Conservation (phyloP, 2,888 invertebrate species). For the Hirtodrosophila alboralis region DNA sequence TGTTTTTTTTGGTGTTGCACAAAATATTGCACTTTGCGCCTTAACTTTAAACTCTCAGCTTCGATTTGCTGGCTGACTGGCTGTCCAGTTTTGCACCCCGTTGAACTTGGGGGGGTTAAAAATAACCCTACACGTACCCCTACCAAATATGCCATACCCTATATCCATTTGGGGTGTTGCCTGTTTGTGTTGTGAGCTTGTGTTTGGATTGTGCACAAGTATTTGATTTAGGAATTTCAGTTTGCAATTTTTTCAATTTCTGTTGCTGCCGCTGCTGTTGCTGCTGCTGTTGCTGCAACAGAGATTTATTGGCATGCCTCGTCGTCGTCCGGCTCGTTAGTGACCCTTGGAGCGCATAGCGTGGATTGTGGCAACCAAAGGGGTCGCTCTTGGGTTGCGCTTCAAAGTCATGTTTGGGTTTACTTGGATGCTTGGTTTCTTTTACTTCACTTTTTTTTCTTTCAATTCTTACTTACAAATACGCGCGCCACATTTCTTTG, state of each 20-base stretch:
- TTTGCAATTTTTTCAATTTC: constrained; percentile 58
- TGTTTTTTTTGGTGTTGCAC: constrained; percentile 37
- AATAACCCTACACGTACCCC: not conserved
- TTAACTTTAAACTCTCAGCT: constrained; percentile 37
- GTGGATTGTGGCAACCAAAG: constrained; percentile 29
- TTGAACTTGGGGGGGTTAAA: too few relatives aligned
- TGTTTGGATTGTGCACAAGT: constrained; percentile 62
- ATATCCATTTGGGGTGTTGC: constrained; percentile 10
- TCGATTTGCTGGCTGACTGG: constrained; percentile 61
- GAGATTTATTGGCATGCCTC: constrained; percentile 75
- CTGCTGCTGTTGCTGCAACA: constrained; percentile 30
- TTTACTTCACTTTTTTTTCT: too few relatives aligned
- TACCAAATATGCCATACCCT: not conserved
- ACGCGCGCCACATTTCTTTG: constrained; percentile 57
- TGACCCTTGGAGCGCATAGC: constrained; percentile 40
- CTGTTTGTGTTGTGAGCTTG: constrained; percentile 21
- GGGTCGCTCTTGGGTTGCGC: not conserved
- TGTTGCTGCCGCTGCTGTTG: constrained; percentile 10
- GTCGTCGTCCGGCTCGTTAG: constrained; percentile 59
- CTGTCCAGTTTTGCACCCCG: constrained; percentile 1
- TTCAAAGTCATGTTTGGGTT: constrained; percentile 19
- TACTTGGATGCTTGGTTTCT: constrained; percentile 11
- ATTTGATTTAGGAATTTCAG: constrained; percentile 79
- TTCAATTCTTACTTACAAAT: constrained; percentile 44
- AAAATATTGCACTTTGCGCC: constrained; percentile 62